phyloP scores from a whole-genome alignment of 37 sponge, comb jelly and placozoan species.

The Spongia lamella region DNA sequence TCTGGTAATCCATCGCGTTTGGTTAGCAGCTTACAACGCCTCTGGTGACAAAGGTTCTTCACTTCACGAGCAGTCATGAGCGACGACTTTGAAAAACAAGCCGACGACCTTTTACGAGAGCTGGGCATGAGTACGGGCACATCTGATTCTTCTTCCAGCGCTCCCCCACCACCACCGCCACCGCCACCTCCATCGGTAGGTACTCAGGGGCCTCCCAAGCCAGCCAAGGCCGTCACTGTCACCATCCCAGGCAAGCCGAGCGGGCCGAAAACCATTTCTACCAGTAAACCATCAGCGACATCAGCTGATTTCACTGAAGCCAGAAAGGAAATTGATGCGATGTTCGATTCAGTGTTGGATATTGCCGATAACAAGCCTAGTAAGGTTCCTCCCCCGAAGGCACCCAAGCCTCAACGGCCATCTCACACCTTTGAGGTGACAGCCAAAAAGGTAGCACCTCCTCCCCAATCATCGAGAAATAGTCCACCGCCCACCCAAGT shows the following conservation, averaged over 20 bases:
- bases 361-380: slow-evolving; percentile 55
- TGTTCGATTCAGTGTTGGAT: slow-evolving; percentile 72
- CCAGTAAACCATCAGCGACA: no score
- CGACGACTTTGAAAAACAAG: slow-evolving; percentile 41
- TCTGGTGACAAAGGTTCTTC: no score
- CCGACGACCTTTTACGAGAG: slow-evolving; percentile 71
- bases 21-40: not conserved
- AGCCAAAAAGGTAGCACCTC: slow-evolving; percentile 4
- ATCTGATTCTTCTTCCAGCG: no score
- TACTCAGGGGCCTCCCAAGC: not conserved
- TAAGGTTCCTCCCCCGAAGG: slow-evolving; percentile 49
- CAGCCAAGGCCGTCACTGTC: slow-evolving; percentile 9
- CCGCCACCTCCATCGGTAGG: not conserved
- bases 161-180: slow-evolving; percentile 65
- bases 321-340: slow-evolving; percentile 52
- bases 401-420: slow-evolving; percentile 76
- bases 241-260: not conserved
- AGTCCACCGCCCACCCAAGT: slow-evolving; percentile 36
- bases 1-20: not conserved
- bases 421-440: slow-evolving; percentile 64
- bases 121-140: slow-evolving; percentile 23
- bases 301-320: slow-evolving; percentile 6
- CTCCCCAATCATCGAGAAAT: not conserved
- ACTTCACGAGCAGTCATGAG: not conserved
- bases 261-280: not conserved